These are phyloP conservation scores for Platypus cylindrus DNA, from an alignment of 2,888 invertebrate species.

Conservation along the genomic window DNA sequence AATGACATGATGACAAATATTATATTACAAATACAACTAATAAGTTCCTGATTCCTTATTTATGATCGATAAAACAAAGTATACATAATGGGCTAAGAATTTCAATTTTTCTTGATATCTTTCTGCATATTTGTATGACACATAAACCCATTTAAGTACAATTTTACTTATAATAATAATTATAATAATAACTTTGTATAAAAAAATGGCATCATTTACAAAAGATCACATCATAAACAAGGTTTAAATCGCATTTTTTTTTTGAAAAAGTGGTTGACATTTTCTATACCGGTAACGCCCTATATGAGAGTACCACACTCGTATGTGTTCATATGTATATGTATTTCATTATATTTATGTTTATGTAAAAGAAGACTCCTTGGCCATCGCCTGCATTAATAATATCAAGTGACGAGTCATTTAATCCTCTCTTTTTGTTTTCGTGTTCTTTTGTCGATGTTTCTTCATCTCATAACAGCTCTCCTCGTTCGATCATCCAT, in stretches of 20 bases:
- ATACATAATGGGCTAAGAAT: too few species aligned
- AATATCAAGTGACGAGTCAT: constrained; percentile 8
- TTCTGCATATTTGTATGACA: constrained; percentile 7
- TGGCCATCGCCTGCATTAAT: constrained; percentile 7
- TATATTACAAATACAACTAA: too few species aligned
- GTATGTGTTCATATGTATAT: too few species aligned
- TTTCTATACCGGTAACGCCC: constrained; percentile 11
- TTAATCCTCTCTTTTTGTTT: constrained; percentile 3
- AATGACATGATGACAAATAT: too few species aligned
- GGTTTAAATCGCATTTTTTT: constrained; percentile 7
- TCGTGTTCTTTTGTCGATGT: constrained; percentile 5
- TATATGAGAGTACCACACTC: too few species aligned
- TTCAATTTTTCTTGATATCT: too few species aligned
- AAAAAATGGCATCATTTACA: constrained; percentile 6
- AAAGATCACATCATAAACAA: constrained; percentile 8
- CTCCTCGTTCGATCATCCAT: too few species aligned
- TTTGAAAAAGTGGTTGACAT: constrained; percentile 12
- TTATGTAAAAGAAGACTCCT: constrained; percentile 9
- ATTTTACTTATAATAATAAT: too few species aligned
- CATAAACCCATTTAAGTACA: constrained; percentile 8
- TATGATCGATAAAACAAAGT: too few species aligned
- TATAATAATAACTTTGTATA: too few species aligned
- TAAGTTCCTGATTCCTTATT: too few species aligned
- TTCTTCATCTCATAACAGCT: constrained; percentile 4
- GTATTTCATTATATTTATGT: too few species aligned